phyloP scores from a whole-genome alignment of 2,888 invertebrate species.

The Pediacus dermestoides region DNA sequence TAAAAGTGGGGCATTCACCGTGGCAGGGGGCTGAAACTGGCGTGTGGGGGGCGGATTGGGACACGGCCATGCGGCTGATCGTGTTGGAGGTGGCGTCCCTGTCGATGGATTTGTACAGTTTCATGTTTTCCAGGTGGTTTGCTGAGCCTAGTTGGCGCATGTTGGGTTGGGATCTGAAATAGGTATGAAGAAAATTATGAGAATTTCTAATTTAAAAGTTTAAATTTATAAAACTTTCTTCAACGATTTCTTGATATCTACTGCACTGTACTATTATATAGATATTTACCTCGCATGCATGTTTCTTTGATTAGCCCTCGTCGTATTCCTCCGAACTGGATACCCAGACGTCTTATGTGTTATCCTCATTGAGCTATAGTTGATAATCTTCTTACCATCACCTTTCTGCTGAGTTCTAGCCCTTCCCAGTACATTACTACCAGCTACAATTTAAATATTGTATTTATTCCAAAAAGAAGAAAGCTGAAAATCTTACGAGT shows the following conservation, averaged over 20 bases:
- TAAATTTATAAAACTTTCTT: too few relatives aligned
- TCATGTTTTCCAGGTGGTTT: constrained; percentile 42
- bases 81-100: constrained; percentile 39
- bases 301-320: constrained; percentile 51
- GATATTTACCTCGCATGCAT: constrained; percentile 43
- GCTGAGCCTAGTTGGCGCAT: constrained; percentile 48
- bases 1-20: constrained; percentile 37
- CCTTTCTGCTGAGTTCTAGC: constrained; percentile 44
- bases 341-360: constrained; percentile 53
- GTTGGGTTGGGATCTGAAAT: constrained; percentile 48
- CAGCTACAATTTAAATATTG: constrained; percentile 31
- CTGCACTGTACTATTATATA: too few relatives aligned
- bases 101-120: constrained; percentile 43
- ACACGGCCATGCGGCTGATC: constrained; percentile 41
- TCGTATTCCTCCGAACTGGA: constrained; percentile 58
- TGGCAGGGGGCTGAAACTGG: constrained; percentile 46
- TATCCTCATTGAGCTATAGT: constrained; percentile 58
- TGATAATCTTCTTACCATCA: constrained; percentile 44
- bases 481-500: constrained; percentile 39
- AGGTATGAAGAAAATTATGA: too few relatives aligned
- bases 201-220: too few relatives aligned
- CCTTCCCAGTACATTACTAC: constrained; percentile 42
- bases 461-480: not conserved
- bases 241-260: too few relatives aligned
- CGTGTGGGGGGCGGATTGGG: constrained; percentile 49